Percentiles rank a stretch among this genome's conserved stretches.
phyloP scores from a whole-genome alignment of 2,797 vertebrate genomes.

The Manis crassicaudata region DNA sequence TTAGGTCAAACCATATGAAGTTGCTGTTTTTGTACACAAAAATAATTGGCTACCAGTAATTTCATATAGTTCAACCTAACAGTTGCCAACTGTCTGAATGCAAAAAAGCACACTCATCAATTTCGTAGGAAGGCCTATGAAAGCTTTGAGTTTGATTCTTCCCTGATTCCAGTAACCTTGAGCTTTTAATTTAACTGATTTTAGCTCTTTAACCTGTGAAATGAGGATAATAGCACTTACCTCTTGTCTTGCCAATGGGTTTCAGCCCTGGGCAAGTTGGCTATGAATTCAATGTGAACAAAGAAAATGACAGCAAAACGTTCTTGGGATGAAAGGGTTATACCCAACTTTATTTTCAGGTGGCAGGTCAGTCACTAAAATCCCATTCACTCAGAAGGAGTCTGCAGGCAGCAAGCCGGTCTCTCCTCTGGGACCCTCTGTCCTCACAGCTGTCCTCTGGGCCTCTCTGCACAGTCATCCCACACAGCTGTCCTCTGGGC shows the following conservation, averaged over 20 bases:
- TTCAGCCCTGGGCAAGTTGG: too few relatives aligned
- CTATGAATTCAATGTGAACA: too few relatives aligned
- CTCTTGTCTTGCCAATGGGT: background rate
- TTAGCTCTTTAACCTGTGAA: background rate
- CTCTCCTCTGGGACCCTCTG: too few relatives aligned
- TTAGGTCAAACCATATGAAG: background rate
- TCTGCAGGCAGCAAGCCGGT: too few relatives aligned
- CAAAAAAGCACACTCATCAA: background rate
- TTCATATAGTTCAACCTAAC: background rate
- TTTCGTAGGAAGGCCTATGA: background rate
- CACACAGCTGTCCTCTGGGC: too few relatives aligned
- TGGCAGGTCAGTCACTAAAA: too few relatives aligned
- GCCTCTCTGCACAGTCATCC: too few relatives aligned
- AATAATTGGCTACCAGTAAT: background rate
- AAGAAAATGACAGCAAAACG: too few relatives aligned
- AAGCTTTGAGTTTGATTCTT: background rate
- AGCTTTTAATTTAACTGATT: background rate
- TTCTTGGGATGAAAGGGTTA: too few relatives aligned
- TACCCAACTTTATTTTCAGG: too few relatives aligned
- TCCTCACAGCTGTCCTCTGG: too few relatives aligned
- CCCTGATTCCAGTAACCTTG: background rate
- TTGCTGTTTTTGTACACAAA: background rate
- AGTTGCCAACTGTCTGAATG: background rate
- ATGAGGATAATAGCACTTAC: background rate
- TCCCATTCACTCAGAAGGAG: too few relatives aligned